phyloP scores from a whole-genome alignment of 1,140 invertebrate genomes.

The Metopolophium dirhodum region DNA sequence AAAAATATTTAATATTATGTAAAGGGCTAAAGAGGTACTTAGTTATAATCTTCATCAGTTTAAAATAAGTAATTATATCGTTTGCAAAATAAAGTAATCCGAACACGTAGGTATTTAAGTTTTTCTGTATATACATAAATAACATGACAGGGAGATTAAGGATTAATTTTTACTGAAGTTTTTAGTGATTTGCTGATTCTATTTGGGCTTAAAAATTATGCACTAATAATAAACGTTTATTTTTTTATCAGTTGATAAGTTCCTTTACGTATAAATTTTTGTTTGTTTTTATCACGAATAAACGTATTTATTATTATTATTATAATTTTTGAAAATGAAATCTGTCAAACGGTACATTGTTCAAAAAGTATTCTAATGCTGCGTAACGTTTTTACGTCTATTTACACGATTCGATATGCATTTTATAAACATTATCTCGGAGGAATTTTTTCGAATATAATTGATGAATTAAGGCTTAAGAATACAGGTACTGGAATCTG shows the following conservation, averaged over 20 bases:
- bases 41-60: too few species aligned
- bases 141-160: too few species aligned
- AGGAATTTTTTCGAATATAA: background rate
- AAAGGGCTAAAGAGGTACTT: too few species aligned
- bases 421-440: background rate
- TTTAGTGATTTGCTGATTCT: background rate
- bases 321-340: conserved; percentile 1
- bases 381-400: background rate
- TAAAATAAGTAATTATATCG: too few species aligned
- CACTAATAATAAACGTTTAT: too few species aligned
- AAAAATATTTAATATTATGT: too few species aligned
- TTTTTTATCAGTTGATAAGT: background rate
- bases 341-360: conserved; percentile 21
- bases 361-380: background rate
- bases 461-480: background rate
- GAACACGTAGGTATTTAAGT: background rate
- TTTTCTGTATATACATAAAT: too few species aligned
- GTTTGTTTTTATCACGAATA: background rate
- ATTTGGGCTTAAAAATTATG: background rate
- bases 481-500: too few species aligned
- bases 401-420: background rate
- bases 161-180: background rate
- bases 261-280: background rate
- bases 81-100: background rate
- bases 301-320: background rate